A percentile compares a stretch with the other conserved stretches of the same genome.
phyloP scores from a whole-genome alignment of 2,113 vertebrate genomes.

The Atlantisia rogersi region DNA sequence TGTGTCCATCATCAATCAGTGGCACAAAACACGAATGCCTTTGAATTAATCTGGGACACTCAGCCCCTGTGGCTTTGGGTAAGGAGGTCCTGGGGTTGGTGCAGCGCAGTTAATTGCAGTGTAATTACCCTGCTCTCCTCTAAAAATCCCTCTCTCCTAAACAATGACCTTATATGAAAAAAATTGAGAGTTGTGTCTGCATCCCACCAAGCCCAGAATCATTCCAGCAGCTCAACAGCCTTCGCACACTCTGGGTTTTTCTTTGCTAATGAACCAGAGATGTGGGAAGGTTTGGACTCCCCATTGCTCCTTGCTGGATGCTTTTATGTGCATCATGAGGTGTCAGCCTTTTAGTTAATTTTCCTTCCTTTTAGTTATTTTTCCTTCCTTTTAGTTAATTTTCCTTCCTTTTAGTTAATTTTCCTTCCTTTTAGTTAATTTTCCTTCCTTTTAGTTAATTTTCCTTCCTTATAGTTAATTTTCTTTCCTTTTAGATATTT shows the following conservation, averaged over 20 bases:
- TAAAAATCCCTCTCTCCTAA: neutral
- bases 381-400: neutral
- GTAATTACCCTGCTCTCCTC: neutral
- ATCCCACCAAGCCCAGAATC: neutral
- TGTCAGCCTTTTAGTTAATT: fast-evolving
- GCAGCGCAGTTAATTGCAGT: fast-evolving
- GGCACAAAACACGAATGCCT: fast-evolving
- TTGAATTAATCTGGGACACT: fast-evolving
- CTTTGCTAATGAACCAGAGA: neutral
- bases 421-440: neutral
- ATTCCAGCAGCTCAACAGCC: neutral
- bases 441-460: neutral
- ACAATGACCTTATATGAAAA: fast-evolving
- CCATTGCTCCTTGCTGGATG: fast-evolving
- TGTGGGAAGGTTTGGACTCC: neutral
- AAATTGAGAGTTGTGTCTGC: fast-evolving
- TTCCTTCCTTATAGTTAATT: neutral
- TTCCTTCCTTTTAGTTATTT: neutral
- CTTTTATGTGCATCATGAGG: neutral
- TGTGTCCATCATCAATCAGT: fast-evolving
- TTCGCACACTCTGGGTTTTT: neutral
- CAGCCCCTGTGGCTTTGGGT: fast-evolving
- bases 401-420: fast-evolving
- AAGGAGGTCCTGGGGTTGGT: neutral
- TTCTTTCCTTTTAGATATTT: neutral